Evolutionary conservation across 2,797 vertebrate species (phyloP).

Genomic region (Gobio occitaniae): DNA sequence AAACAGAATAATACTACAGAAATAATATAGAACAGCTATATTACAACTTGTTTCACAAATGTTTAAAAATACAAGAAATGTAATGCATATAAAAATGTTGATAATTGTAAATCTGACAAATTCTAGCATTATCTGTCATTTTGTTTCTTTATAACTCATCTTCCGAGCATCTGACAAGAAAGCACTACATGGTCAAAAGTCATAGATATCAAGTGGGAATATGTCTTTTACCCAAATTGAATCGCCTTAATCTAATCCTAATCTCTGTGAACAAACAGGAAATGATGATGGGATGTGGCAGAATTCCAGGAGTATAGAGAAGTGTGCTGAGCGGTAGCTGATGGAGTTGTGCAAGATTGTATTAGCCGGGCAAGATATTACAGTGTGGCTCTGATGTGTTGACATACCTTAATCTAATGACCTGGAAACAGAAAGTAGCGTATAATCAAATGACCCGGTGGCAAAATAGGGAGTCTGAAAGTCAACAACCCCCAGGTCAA

Average conservation of each 20-base stretch:
- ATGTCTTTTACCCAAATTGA: neutral
- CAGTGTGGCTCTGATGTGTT: constrained; percentile 23
- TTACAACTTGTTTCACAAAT: neutral
- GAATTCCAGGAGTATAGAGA: constrained; percentile 18
- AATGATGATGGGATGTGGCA: neutral
- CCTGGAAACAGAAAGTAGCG: constrained; percentile 45
- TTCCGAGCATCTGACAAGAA: neutral
- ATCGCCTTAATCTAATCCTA: neutral
- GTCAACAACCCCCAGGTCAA: constrained; percentile 53
- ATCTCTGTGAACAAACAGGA: neutral
- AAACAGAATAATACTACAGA: neutral
- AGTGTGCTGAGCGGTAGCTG: neutral
- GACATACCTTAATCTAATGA: constrained; percentile 55
- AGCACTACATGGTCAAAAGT: neutral
- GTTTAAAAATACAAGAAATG: neutral
- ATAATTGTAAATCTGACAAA: neutral
- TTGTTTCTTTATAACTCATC: neutral
- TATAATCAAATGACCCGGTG: constrained; percentile 56
- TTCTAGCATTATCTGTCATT: neutral
- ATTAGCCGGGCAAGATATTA: constrained; percentile 29
- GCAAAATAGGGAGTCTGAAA: constrained; percentile 45
- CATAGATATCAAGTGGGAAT: constrained; percentile 19
- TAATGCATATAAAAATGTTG: neutral
- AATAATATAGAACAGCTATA: no score
- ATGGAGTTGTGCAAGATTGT: constrained; percentile 18